Base-by-base conservation (phyloP, 1,140 invertebrate species). In the Drosophila melanica region DNA sequence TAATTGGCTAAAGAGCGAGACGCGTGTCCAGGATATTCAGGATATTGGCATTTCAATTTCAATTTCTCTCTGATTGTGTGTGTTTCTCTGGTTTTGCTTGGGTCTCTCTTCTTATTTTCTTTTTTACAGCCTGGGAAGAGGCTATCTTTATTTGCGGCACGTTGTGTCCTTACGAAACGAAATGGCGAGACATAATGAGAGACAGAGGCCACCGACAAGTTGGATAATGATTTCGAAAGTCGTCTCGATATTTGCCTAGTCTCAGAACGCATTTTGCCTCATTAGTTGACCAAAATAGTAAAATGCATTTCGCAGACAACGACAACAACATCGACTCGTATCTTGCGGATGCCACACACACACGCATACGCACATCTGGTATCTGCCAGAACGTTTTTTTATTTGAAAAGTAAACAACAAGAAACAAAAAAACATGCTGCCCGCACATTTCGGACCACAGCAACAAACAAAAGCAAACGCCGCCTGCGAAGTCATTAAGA, bases 371-470 rank as follows among this genome's bases (percentile, higher is more conserved):
- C 10, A 54, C 23, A 48, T 16, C 14, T 16, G 35, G 35, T 39
- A 33, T 18, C 30, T 4, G 4, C 59, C 77, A 60, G 67, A 75
- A 59, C 77, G 73, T 81, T 85, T 86, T 86, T 78, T 82, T 64
- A 86, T 86, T 87, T 81, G 67, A 78, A 86, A 79, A 65, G 82
- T 86, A 86, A 86, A 86, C 82, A 86, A 23, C 20, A 4, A 23
- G 20, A 23, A 20, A 73, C 60, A 35, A 30, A 20, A 72, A 47
- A 86, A 75, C 75, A 87, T 78, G 75, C 65, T 78, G 82, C 71
- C 78, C 81, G 82, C 78, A 86, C 79, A 78, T 79, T 86, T 55
- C 16, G 33, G 55, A 27, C 79, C 79, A 44, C 57, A 75, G 39
- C 47, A 35, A 64, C 37, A 75, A 78, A 78, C 64, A 68, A 62